Base-by-base conservation (phyloP, 2,797 vertebrate species). In the Selene dorsalis region DNA sequence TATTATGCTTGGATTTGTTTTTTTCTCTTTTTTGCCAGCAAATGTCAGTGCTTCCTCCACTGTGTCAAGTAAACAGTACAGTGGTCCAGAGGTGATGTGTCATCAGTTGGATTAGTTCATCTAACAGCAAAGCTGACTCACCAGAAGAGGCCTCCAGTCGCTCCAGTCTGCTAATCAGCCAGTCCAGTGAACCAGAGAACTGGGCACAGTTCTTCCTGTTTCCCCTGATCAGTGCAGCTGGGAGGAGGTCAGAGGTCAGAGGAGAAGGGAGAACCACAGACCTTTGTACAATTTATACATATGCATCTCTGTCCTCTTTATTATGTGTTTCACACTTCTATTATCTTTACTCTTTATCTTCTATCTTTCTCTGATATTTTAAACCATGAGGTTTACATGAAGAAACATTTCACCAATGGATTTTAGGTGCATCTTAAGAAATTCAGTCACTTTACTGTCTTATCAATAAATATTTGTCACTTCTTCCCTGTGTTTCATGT, bases 161-260 rank as follows among this genome's bases (percentile, higher is more conserved):
- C 91, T 99, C 97, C 86, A 99, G 85, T 88, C 97, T 95, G 95
- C 97, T 98, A 76, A 98, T 97, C 61, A 99, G 81, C 97, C 97
- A 99, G 68, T 99, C 97, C 69, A 99, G 92, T 3, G 97, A 99
- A 73, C 96, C 94, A 1, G 97, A 99, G 92, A 99, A 99, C 6
- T 98, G 97, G 69, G 97, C 97, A 91, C 97, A 99, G 88, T 99
- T 99, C 94, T 98, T 99, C 87, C 97, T 96, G 95, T 99, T 99
- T 70, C 97, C 97, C 88, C 97, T 95, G 92, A 98, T 99, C 75
- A 99, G 93, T 69, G 97, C 97, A 74, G 97, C 97, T 99, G 72
- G 56, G 80, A 73, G 4, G 39, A 70, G 45, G 43, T 72, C 10
- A 55, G 48, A 69, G 28, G 55, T 65, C 35, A 75, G 7, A 26